A percentile compares a stretch with the other conserved stretches of the same genome.
phyloP scores from a whole-genome alignment of 2,113 vertebrate genomes.

The Baryphthengus martii region DNA sequence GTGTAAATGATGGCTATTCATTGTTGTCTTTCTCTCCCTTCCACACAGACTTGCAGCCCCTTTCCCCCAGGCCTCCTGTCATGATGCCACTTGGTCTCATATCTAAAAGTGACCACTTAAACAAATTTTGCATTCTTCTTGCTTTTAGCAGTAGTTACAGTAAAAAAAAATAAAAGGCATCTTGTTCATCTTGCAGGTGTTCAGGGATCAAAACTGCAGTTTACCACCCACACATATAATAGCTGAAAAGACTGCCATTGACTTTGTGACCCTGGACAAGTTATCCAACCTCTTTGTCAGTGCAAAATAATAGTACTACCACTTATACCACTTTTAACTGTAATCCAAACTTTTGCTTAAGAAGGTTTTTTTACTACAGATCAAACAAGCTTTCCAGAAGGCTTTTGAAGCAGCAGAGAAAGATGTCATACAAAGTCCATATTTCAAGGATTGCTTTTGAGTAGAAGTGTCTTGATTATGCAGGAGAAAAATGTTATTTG shows the following conservation, averaged over 20 bases:
- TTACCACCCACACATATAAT: background rate
- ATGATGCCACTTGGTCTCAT: background rate
- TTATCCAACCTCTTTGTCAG: background rate
- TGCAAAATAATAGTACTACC: background rate
- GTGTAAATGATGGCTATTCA: background rate
- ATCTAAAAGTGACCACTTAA: background rate
- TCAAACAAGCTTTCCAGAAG: background rate
- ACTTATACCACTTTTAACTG: background rate
- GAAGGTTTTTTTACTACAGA: background rate
- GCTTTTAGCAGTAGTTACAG: background rate
- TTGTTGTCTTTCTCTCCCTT: background rate
- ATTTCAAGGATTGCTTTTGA: background rate
- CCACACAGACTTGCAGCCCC: background rate
- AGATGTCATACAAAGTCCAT: background rate
- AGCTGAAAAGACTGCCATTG: background rate
- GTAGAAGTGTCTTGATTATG: background rate
- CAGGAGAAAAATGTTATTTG: background rate
- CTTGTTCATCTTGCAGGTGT: background rate
- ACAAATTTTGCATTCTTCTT: background rate
- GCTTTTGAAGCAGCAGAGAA: background rate
- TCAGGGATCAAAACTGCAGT: background rate
- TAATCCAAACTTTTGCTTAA: background rate
- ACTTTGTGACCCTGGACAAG: background rate
- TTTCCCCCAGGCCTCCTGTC: background rate
- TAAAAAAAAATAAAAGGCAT: fast-evolving